These are phyloP conservation scores for Knipowitschia caucasica DNA, from an alignment of 2,797 vertebrate species.

Conservation along the genomic window DNA sequence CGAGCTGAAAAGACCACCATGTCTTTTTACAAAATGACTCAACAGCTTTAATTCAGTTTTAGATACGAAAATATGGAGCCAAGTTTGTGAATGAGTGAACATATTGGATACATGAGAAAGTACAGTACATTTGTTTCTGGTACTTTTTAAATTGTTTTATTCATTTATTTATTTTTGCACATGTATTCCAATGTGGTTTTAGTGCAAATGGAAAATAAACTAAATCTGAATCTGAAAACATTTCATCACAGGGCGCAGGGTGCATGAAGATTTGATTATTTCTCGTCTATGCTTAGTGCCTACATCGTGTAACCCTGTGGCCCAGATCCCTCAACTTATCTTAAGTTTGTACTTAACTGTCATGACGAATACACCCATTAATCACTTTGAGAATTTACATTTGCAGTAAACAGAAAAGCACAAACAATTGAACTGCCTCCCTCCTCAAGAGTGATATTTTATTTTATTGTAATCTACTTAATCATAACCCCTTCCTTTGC, in stretches of 20 bases:
- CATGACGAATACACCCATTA: no score
- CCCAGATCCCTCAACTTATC: no score
- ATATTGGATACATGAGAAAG: not conserved
- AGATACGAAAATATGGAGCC: not conserved
- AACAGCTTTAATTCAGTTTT: constrained; percentile 5
- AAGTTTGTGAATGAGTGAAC: not conserved
- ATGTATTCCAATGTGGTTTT: no score
- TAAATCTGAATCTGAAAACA: no score
- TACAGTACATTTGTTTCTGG: not conserved
- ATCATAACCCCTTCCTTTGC: not conserved
- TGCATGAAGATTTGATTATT: no score
- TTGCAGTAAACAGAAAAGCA: not conserved
- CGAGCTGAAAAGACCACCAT: not conserved
- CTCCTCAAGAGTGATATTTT: not conserved
- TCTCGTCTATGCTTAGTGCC: no score
- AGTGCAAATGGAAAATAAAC: no score
- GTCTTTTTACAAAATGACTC: constrained; percentile 3
- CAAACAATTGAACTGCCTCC: not conserved
- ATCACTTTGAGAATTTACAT: not conserved
- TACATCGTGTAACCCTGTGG: no score
- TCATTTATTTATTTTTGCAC: no score
- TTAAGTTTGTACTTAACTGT: no score
- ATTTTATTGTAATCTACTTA: not conserved
- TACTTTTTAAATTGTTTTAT: no score
- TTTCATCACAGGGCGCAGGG: no score